Conservation (phyloP, 92 coral and sea anemone species). For the Palythoa grandiflora region DNA sequence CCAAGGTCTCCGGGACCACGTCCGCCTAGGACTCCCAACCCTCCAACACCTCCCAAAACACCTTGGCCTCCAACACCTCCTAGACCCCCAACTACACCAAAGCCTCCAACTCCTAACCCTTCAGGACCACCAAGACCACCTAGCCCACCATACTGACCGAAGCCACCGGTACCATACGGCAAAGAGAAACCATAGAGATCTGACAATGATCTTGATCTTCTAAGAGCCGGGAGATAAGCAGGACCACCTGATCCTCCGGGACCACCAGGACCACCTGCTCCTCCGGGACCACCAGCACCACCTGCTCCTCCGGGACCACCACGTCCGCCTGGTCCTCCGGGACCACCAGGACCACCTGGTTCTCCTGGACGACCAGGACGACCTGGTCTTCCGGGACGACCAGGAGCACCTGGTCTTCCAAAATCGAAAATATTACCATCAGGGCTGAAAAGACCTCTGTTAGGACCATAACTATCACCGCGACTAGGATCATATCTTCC, state of each 20-base stretch:
- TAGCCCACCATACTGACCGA: not conserved
- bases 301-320: not conserved
- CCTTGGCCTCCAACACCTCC: not conserved
- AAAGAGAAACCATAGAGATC: not conserved
- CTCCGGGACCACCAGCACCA: constrained; percentile 17
- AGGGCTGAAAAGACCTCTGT: not conserved
- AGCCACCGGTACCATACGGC: not conserved
- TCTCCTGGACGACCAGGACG: constrained; percentile 15
- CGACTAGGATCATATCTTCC: not conserved
- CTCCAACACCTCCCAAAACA: not conserved
- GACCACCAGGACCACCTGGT: constrained; percentile 12
- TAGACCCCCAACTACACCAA: not conserved
- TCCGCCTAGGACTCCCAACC: not conserved
- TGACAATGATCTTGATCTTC: constrained; percentile 10
- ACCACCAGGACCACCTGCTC: constrained; percentile 10
- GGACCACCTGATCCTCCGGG: not conserved
- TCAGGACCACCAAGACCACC: not conserved
- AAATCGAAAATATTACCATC: not conserved
- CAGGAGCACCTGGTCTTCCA: not conserved
- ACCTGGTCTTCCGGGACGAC: not conserved
- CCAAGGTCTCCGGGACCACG: not conserved
- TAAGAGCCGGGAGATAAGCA: constrained; percentile 2
- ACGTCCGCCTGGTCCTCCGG: not conserved
- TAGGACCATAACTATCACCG: not conserved
- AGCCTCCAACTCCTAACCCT: not conserved